Conservation (phyloP, 2,797 vertebrate species). For the Bradypodion ventrale region DNA sequence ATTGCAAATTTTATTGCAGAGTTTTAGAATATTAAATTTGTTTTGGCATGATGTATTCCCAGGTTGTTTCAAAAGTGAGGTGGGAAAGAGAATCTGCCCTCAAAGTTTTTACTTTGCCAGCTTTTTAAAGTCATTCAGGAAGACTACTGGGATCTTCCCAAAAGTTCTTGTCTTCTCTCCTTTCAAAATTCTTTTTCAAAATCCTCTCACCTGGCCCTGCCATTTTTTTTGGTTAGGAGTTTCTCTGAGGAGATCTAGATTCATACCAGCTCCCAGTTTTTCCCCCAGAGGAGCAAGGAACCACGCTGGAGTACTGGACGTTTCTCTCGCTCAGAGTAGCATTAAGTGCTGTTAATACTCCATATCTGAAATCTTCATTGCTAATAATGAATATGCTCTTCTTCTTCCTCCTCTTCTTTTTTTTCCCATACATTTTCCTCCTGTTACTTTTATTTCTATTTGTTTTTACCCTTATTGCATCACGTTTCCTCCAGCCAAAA, state of each 20-base stretch:
- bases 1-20: not conserved
- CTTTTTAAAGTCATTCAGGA: not conserved
- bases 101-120: not conserved
- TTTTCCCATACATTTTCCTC: conserved; percentile 32
- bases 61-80: not conserved
- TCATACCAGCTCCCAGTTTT: conserved; percentile 38
- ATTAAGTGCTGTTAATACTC: conserved; percentile 50
- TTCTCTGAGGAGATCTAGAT: conserved; percentile 26
- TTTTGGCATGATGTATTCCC: conserved; percentile 1
- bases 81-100: conserved; percentile 13
- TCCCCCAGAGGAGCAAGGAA: conserved; percentile 53
- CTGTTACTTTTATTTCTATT: conserved; percentile 55
- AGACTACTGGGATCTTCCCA: conserved; percentile 4
- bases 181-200: conserved; percentile 11
- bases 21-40: not conserved
- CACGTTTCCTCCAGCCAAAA: conserved; percentile 74
- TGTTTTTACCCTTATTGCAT: conserved; percentile 66
- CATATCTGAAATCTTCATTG: conserved; percentile 53
- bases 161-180: not conserved
- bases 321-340: conserved; percentile 57
- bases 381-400: conserved; percentile 68
- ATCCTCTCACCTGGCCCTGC: conserved; percentile 1
- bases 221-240: not conserved
- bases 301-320: conserved; percentile 67
- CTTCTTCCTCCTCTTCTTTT: conserved; percentile 57